phyloP scores from a whole-genome alignment of 2,113 vertebrate genomes.

The Caranx melampygus region DNA sequence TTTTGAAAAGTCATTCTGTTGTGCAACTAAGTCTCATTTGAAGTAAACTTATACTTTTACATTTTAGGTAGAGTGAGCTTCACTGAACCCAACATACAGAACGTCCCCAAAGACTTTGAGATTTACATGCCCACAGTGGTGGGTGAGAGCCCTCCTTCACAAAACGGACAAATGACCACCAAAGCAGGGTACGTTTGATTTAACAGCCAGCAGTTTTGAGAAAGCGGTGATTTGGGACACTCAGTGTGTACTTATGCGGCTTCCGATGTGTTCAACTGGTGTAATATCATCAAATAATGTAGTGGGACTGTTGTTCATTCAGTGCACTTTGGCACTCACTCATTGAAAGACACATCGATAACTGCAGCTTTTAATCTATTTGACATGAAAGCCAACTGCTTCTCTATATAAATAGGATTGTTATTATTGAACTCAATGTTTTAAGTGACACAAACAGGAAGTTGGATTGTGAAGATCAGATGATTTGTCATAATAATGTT shows the following conservation, averaged over 20 bases:
- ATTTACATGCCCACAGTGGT: constrained; percentile 90
- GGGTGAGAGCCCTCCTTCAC: constrained; percentile 89
- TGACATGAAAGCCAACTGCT: too few species aligned
- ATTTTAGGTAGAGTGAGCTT: constrained; percentile 92
- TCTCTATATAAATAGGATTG: too few species aligned
- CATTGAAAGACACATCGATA: neutral
- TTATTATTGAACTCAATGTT: too few species aligned
- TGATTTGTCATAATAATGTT: neutral
- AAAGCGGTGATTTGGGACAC: neutral
- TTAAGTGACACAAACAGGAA: neutral
- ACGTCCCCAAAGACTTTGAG: constrained; percentile 97
- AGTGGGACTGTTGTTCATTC: too few species aligned
- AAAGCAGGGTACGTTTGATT: constrained; percentile 71
- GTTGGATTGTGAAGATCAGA: neutral
- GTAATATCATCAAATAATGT: too few species aligned
- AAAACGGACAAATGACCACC: constrained; percentile 40
- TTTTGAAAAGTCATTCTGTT: neutral
- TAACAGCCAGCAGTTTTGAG: neutral
- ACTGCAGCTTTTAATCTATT: neutral
- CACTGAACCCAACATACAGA: constrained; percentile 96
- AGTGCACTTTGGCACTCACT: too few species aligned
- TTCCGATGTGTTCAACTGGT: too few species aligned
- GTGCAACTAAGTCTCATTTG: neutral
- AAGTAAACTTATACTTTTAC: constrained; percentile 26
- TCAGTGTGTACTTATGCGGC: too few species aligned